A percentile compares a stretch with the other conserved stretches of the same genome.
These are phyloP conservation scores for Sarcophaga caerulescens DNA, from an alignment of 2,888 invertebrate genomes.

Conservation along the genomic window DNA sequence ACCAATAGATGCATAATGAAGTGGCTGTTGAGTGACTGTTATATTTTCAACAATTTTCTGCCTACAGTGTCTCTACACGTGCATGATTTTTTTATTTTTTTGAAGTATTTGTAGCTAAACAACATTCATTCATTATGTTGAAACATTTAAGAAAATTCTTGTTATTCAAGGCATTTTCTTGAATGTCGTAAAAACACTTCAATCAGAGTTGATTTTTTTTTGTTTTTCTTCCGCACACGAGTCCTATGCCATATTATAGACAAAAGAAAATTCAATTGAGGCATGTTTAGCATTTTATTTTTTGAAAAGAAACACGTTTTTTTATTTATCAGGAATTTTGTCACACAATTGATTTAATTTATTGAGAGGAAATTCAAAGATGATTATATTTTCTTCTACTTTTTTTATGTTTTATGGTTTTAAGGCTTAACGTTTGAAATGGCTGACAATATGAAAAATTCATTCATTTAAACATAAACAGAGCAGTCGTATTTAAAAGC, in stretches of 20 bases:
- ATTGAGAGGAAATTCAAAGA: not conserved
- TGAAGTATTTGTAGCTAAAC: not conserved
- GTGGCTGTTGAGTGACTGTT: not conserved
- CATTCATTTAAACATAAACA: no score
- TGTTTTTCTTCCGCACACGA: no score
- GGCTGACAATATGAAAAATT: no score
- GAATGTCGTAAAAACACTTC: not conserved
- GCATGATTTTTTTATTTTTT: not conserved
- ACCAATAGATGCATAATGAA: not conserved
- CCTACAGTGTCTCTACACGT: conserved; percentile 10
- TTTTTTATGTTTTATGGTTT: no score
- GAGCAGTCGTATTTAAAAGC: no score
- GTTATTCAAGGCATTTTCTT: conserved; percentile 23
- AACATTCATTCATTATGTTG: not conserved
- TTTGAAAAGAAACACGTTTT: no score
- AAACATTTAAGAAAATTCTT: conserved; percentile 16
- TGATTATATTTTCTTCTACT: no score
- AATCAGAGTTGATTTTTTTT: no score
- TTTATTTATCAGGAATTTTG: conserved; percentile 24
- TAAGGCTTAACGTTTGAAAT: no score
- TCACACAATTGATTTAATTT: conserved; percentile 45
- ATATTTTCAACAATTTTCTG: conserved; percentile 2
- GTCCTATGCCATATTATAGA: not conserved
- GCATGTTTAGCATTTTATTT: not conserved
- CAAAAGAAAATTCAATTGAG: conserved; percentile 14